Conservation (phyloP, 92 coral and sea anemone genomes). For the Micromussa lordhowensis region DNA sequence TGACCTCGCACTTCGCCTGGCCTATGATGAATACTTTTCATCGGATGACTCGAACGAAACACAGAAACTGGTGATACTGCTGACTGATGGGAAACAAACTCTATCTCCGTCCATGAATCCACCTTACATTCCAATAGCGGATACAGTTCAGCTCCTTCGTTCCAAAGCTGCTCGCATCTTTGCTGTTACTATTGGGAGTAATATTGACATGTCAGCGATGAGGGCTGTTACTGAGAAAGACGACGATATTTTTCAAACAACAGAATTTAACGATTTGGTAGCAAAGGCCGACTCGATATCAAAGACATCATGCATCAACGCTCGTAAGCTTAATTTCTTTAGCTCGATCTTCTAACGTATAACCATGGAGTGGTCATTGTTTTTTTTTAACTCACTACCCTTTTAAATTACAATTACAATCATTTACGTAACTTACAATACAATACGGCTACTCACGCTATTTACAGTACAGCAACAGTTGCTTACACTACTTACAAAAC, state of each 20-base stretch:
- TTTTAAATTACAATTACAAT: too few species aligned
- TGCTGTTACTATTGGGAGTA: slow-evolving; percentile 18
- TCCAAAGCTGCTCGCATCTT: slow-evolving; percentile 19
- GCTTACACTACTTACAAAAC: too few species aligned
- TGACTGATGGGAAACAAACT: slow-evolving; percentile 26
- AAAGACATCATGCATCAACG: slow-evolving; percentile 10
- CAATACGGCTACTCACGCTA: too few species aligned
- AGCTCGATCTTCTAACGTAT: too few species aligned
- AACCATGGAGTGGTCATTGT: too few species aligned
- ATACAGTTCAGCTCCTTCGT: slow-evolving; percentile 14
- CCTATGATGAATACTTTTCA: slow-evolving; percentile 20
- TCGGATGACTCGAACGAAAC: neutral
- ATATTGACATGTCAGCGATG: slow-evolving; percentile 5
- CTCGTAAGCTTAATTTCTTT: slow-evolving; percentile 43
- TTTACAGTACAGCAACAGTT: too few species aligned
- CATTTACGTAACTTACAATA: too few species aligned
- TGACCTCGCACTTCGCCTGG: slow-evolving; percentile 41
- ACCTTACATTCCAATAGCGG: neutral
- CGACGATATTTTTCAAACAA: slow-evolving; percentile 1
- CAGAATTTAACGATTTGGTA: slow-evolving; percentile 19
- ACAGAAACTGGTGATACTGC: slow-evolving; percentile 10
- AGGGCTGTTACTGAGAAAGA: slow-evolving; percentile 23
- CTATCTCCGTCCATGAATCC: neutral
- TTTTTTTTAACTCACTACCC: too few species aligned
- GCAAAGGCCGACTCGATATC: slow-evolving; percentile 17